These are phyloP conservation scores for Stenodera caucasica DNA, from an alignment of 2,888 invertebrate species.

Conservation along the genomic window DNA sequence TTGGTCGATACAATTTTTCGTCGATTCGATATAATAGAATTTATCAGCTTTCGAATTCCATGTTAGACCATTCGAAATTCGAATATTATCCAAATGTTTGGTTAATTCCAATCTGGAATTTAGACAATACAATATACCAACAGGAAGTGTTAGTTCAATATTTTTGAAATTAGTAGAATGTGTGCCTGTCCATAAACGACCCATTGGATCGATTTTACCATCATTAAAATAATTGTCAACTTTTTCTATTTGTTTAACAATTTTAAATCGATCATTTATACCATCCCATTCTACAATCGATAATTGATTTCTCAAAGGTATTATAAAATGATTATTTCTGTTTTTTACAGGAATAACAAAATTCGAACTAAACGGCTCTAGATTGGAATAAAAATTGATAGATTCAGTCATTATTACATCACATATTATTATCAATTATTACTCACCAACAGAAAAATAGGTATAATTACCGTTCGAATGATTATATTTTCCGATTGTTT, in stretches of 20 bases:
- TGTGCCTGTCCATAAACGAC: slow-evolving; percentile 69
- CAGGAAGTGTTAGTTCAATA: background rate
- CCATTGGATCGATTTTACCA: slow-evolving; percentile 72
- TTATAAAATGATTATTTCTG: slow-evolving; percentile 62
- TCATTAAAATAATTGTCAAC: slow-evolving; percentile 67
- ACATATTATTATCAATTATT: background rate
- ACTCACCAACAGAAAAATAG: slow-evolving; percentile 25
- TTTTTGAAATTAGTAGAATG: slow-evolving; percentile 4
- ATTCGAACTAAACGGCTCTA: slow-evolving; percentile 40
- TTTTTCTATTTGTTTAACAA: slow-evolving; percentile 56
- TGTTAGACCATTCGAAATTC: slow-evolving; percentile 65
- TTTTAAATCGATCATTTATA: slow-evolving; percentile 54
- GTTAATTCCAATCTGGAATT: slow-evolving; percentile 23
- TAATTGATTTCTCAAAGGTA: slow-evolving; percentile 62
- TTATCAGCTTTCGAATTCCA: slow-evolving; percentile 69
- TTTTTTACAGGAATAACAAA: slow-evolving; percentile 68
- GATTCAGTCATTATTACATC: no score
- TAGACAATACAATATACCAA: slow-evolving; percentile 25
- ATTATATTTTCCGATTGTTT: slow-evolving; percentile 29
- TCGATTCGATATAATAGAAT: slow-evolving; percentile 76
- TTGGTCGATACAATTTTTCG: slow-evolving; percentile 63
- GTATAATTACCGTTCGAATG: slow-evolving; percentile 20
- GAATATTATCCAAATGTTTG: slow-evolving; percentile 25
- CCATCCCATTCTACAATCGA: slow-evolving; percentile 67
- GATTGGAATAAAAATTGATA: background rate